Base-by-base conservation (phyloP, 2,113 vertebrate genomes). In the Neotoma lepida region DNA sequence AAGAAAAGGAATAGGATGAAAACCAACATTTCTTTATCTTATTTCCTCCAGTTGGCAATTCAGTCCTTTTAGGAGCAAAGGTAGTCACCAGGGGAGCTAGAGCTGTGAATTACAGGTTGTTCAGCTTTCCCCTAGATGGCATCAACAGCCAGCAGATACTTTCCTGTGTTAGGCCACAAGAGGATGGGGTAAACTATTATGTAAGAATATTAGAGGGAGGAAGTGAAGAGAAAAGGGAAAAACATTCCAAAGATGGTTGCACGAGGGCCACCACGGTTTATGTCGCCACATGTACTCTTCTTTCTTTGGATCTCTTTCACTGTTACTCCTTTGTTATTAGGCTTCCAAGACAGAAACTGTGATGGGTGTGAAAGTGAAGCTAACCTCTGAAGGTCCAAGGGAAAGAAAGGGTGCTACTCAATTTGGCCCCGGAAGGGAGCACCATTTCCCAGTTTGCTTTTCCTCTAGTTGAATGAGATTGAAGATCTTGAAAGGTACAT, bases 1-100 rank as follows among this genome's bases (percentile, higher is more conserved):
- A 39, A 20, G 10, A 81, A 87, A 81, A 49, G 26, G 26, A 66
- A 66, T 8, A 46, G 20, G 3, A 77, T 26, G 24, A 90, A 87
- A 30, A 73, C 13, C 18, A 68, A 44, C 26, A 74, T 94, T 88
- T 88, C 82, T 88, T 70, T 2, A 22, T 97, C 28, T 54, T 12
- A 46, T 49, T 90, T 96, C 35, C 84, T 63, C 63, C 44, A 89
- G 92, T 82, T 94, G 54, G 74, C 2, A 33, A 77, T 33, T 88
- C 91, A 96, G 90, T 87, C 94, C 84, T 93, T 94, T 17, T 30
- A 80, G 85, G 68, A 97, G 77, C 95, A 78, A 61, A 46, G 86
- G 70, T 78, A 78, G 58, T 63, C 22, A 64, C 33, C 1, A 6
- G 80, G 61, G 71, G 78, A 54, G 20, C 74, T 39, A 44, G 33